Conservation (phyloP, 2,113 vertebrate genomes). For the Perccottus glenii region DNA sequence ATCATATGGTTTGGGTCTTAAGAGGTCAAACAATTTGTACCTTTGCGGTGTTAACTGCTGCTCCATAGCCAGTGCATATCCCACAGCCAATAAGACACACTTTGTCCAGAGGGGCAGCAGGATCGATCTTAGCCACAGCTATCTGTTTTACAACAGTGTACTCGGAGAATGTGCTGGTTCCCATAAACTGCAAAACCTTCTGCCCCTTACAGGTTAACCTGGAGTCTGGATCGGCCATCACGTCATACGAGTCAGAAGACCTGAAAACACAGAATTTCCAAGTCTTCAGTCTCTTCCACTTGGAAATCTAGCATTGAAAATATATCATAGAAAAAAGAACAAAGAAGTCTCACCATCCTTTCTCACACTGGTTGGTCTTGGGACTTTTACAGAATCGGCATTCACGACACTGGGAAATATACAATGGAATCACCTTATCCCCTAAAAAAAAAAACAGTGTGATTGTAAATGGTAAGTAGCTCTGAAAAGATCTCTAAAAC, state of each 20-base stretch:
- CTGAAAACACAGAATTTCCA: constrained; percentile 35
- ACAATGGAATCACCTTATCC: constrained; percentile 86
- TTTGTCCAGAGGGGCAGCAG: constrained; percentile 82
- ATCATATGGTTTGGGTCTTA: no score
- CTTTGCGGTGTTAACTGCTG: constrained; percentile 85
- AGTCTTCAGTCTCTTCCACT: no score
- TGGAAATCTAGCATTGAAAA: not conserved
- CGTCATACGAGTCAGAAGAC: constrained; percentile 35
- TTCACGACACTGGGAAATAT: constrained; percentile 81
- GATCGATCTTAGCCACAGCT: constrained; percentile 78
- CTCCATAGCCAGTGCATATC: constrained; percentile 85
- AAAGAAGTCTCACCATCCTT: constrained; percentile 74
- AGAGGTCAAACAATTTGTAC: constrained; percentile 41
- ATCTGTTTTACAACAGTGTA: constrained; percentile 85
- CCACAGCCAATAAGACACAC: constrained; percentile 84
- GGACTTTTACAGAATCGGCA: constrained; percentile 82
- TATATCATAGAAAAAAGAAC: not conserved
- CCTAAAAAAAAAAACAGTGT: constrained; percentile 62
- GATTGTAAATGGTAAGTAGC: no score
- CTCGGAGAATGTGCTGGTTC: constrained; percentile 85
- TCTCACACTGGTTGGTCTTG: constrained; percentile 82
- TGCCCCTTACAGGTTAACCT: constrained; percentile 84
- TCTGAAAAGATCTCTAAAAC: no score
- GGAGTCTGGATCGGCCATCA: constrained; percentile 73
- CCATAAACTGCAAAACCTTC: constrained; percentile 80